Conservation (phyloP, 2,797 vertebrate species). For the Natrix natrix region DNA sequence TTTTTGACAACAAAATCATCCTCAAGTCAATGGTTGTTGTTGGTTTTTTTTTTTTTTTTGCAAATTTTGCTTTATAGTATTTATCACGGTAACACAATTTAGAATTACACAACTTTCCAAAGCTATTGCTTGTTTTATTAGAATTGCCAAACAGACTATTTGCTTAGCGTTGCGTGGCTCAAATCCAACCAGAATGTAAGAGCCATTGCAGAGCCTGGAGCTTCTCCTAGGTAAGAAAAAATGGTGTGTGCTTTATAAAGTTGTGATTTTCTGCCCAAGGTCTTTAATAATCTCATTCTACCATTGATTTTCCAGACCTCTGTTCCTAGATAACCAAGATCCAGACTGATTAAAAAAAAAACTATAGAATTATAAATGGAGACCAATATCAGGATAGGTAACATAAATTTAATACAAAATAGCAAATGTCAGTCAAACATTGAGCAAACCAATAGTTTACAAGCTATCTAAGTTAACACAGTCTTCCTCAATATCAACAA, state of each 20-base stretch:
- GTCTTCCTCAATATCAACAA: conserved; percentile 44
- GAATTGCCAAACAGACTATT: background rate
- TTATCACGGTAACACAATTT: background rate
- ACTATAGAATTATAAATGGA: background rate
- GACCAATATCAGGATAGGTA: background rate
- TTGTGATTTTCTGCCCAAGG: background rate
- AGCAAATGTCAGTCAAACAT: background rate
- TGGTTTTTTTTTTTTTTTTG: background rate
- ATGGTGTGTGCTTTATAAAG: background rate
- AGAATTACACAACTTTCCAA: background rate
- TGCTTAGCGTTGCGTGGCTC: background rate
- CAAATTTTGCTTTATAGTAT: background rate
- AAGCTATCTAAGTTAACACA: conserved; percentile 44
- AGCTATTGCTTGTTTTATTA: background rate
- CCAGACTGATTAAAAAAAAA: background rate
- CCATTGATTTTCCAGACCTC: background rate
- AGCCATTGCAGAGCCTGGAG: background rate
- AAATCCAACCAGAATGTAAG: background rate
- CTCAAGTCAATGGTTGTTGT: background rate
- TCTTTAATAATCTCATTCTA: background rate
- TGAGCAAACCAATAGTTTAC: background rate
- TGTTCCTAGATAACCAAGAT: background rate
- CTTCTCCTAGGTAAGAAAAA: background rate
- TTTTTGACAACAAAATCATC: background rate
- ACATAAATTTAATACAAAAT: background rate